A percentile compares a stretch with the other conserved stretches of the same genome.
Conservation (phyloP, 2,888 invertebrate genomes). For the Petrolisthes cinctipes region DNA sequence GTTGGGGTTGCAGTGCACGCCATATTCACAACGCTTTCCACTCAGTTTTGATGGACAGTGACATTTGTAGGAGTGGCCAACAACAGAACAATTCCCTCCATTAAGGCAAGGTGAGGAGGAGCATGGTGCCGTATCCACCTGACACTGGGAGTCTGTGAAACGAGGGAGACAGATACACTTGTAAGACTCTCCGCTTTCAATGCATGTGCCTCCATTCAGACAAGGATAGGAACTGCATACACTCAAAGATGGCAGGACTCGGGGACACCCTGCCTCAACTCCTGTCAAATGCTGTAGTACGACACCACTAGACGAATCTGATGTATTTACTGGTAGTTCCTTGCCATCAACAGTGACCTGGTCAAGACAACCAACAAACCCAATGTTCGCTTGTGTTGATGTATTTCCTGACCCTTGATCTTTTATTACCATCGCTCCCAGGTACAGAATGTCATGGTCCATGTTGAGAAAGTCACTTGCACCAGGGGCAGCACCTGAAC, state of each 20-base stretch:
- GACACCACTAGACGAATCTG: constrained; percentile 72
- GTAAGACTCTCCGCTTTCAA: constrained; percentile 74
- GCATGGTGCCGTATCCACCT: constrained; percentile 88
- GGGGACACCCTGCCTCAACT: constrained; percentile 70
- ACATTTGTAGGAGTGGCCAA: constrained; percentile 80
- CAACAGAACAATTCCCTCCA: constrained; percentile 74
- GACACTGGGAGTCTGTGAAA: constrained; percentile 83
- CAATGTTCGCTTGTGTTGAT: constrained; percentile 69
- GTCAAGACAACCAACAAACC: constrained; percentile 92
- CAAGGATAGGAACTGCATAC: constrained; percentile 84
- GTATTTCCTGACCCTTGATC: constrained; percentile 22
- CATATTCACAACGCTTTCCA: constrained; percentile 82
- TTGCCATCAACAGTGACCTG: constrained; percentile 84
- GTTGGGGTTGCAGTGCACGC: constrained; percentile 81
- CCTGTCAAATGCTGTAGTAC: constrained; percentile 75
- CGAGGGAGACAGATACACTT: constrained; percentile 84
- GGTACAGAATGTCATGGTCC: constrained; percentile 83
- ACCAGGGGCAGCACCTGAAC: constrained; percentile 80
- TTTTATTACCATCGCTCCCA: constrained; percentile 82
- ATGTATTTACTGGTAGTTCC: constrained; percentile 82
- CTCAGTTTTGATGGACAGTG: constrained; percentile 76
- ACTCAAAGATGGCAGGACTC: constrained; percentile 73
- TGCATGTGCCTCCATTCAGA: constrained; percentile 79
- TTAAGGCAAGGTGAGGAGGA: constrained; percentile 87
- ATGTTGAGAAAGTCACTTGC: constrained; percentile 86